phyloP scores from a whole-genome alignment of 2,797 vertebrate genomes.

The Gadopsis marmoratus region DNA sequence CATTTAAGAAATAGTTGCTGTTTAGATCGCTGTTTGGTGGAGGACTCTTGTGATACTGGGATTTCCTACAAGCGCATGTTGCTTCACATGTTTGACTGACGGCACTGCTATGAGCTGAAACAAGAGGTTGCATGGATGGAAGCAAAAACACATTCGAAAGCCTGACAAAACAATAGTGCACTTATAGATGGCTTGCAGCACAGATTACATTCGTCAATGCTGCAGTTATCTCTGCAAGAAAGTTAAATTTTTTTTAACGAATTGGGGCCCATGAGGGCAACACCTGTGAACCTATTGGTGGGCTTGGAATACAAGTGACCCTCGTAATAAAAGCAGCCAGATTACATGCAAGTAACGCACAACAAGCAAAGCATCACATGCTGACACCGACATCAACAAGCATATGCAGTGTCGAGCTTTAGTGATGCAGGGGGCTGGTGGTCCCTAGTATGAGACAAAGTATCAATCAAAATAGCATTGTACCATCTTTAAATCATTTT shows the following conservation, averaged over 20 bases:
- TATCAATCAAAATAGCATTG: conserved; percentile 18
- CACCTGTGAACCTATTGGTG: background rate
- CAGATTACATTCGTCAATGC: background rate
- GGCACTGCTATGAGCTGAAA: background rate
- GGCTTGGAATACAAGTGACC: conserved; percentile 24
- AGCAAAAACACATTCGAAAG: conserved; percentile 17
- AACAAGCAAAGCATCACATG: conserved; percentile 14
- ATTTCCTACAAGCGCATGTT: background rate
- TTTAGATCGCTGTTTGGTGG: background rate
- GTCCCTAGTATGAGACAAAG: conserved; percentile 64
- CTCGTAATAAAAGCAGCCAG: background rate
- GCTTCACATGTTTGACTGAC: background rate
- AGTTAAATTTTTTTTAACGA: background rate
- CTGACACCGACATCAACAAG: conserved; percentile 31
- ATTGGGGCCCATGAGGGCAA: background rate
- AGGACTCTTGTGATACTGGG: background rate
- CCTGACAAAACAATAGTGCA: conserved; percentile 1
- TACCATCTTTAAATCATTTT: conserved; percentile 36
- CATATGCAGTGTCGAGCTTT: conserved; percentile 30
- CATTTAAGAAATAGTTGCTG: background rate
- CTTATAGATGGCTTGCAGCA: background rate
- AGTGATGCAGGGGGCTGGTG: conserved; percentile 42
- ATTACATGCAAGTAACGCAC: conserved; percentile 23
- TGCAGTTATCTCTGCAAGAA: background rate
- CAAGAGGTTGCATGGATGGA: background rate